Conservation (phyloP, 1,140 invertebrate species). For the Camponotus vicinus region DNA sequence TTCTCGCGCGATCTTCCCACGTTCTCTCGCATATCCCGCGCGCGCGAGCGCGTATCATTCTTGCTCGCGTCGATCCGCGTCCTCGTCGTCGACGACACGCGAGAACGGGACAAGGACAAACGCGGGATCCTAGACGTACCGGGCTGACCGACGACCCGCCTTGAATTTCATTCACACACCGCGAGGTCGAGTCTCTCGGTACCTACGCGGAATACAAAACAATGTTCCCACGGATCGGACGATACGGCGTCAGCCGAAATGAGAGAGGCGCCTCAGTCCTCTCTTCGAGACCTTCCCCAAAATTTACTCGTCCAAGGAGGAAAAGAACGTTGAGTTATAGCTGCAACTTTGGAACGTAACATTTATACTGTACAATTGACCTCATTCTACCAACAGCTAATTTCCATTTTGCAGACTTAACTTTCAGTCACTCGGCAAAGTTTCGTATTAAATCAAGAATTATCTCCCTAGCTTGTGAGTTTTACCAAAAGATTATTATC, state of each 20-base stretch:
- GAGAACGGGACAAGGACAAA: slow-evolving; percentile 68
- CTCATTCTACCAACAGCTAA: background rate
- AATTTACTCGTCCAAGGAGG: background rate
- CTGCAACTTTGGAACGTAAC: background rate
- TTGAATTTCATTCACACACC: slow-evolving; percentile 82
- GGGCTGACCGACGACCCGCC: slow-evolving; percentile 73
- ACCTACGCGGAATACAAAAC: slow-evolving; percentile 80
- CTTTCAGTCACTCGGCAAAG: background rate
- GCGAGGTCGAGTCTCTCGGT: slow-evolving; percentile 72
- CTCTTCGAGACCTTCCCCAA: background rate
- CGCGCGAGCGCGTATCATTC: slow-evolving; percentile 66
- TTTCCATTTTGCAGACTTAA: background rate
- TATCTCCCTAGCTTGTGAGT: background rate
- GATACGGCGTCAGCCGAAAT: slow-evolving; percentile 35
- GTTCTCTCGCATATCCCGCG: slow-evolving; percentile 64
- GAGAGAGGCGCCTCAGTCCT: background rate
- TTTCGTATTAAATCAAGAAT: background rate
- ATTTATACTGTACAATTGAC: background rate
- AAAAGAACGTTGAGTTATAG: background rate
- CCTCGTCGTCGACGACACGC: slow-evolving; percentile 69
- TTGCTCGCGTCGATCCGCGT: slow-evolving; percentile 71
- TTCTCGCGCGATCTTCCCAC: slow-evolving; percentile 68
- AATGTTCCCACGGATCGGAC: slow-evolving; percentile 76
- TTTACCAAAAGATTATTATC: background rate
- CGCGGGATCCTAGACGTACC: slow-evolving; percentile 72